These are phyloP conservation scores for Triplophysa dalaica DNA, from an alignment of 2,113 vertebrate genomes.

Conservation along the genomic window DNA sequence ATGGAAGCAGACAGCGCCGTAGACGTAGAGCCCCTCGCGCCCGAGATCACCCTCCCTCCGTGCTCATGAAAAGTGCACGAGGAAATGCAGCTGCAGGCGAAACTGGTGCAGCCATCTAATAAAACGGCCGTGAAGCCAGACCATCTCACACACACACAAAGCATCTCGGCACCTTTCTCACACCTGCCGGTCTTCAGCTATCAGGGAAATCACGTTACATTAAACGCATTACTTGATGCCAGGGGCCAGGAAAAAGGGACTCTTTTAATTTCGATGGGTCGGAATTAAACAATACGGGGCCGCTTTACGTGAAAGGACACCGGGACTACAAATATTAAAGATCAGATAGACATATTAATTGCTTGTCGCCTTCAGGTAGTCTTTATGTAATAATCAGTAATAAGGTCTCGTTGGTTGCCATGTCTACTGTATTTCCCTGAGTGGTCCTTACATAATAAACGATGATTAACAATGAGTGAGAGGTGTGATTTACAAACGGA, in stretches of 20 bases:
- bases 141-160: constrained; percentile 11
- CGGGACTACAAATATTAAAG: constrained; percentile 24
- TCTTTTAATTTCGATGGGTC: constrained; percentile 20
- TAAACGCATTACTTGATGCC: constrained; percentile 39
- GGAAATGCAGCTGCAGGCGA: constrained; percentile 44
- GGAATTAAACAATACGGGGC: constrained; percentile 33
- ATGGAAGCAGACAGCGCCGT: constrained; percentile 37
- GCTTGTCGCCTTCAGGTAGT: constrained; percentile 31
- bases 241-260: constrained; percentile 31
- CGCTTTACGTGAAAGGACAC: constrained; percentile 10
- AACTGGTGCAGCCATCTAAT: constrained; percentile 49
- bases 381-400: constrained; percentile 54
- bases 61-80: constrained; percentile 12
- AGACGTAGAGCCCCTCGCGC: constrained; percentile 24
- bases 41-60: not conserved
- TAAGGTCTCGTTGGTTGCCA: constrained; percentile 47
- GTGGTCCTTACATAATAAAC: constrained; percentile 47
- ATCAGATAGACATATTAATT: constrained; percentile 47
- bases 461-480: constrained; percentile 45
- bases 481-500: constrained; percentile 36
- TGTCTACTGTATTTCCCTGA: constrained; percentile 47
- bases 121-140: constrained; percentile 25
- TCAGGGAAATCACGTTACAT: constrained; percentile 39
- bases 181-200: constrained; percentile 34
- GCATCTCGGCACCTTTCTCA: constrained; percentile 5